These are phyloP conservation scores for Anastrepha obliqua DNA, from an alignment of 1,140 invertebrate genomes.

Conservation along the genomic window DNA sequence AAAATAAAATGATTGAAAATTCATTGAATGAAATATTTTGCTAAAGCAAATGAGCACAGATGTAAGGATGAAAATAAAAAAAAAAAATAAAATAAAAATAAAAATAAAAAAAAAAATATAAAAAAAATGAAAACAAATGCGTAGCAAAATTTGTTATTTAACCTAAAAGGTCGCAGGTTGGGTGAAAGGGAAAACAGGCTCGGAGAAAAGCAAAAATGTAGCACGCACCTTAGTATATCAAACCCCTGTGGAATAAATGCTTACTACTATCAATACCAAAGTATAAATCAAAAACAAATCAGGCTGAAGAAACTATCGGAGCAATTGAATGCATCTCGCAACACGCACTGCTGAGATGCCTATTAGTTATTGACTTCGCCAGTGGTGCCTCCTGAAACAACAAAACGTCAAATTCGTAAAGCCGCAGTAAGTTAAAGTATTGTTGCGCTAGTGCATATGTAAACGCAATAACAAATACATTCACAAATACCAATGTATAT, in stretches of 20 bases:
- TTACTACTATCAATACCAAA: too few relatives aligned
- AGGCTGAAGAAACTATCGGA: not conserved
- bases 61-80: not conserved
- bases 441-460: slow-evolving; percentile 24
- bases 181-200: too few relatives aligned
- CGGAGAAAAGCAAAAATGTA: too few relatives aligned
- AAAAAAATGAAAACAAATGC: not conserved
- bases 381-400: not conserved
- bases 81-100: not conserved
- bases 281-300: not conserved
- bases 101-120: not conserved
- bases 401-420: not conserved
- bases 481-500: not conserved
- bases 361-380: not conserved
- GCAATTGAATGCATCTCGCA: not conserved
- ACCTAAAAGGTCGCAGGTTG: not conserved
- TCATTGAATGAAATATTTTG: not conserved
- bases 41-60: not conserved
- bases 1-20: not conserved
- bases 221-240: too few relatives aligned
- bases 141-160: not conserved
- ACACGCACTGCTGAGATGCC: too few relatives aligned
- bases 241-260: too few relatives aligned
- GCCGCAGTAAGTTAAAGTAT: not conserved
- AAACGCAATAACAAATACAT: not conserved